Evolutionary conservation across 2,888 invertebrate genomes (phyloP).

Genomic region (Nineta flava): DNA sequence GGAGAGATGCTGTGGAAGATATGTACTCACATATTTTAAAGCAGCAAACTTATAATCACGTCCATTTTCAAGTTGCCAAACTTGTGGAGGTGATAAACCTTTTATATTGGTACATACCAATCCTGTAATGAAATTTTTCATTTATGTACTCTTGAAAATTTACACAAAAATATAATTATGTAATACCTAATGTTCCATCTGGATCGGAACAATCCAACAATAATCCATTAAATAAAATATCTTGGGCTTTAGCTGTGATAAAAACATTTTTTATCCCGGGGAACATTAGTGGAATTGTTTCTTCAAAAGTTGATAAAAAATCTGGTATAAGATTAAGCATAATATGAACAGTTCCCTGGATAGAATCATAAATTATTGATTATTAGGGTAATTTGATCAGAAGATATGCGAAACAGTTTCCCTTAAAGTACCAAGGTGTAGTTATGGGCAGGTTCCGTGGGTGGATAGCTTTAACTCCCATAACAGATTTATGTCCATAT

Average conservation of each 20-base stretch:
- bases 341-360: slow-evolving; percentile 30
- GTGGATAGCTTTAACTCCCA: too few species aligned
- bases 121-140: slow-evolving; percentile 12
- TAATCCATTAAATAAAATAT: slow-evolving; percentile 40
- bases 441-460: too few species aligned
- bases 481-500: too few species aligned
- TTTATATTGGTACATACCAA: slow-evolving; percentile 21
- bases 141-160: too few species aligned
- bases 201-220: slow-evolving; percentile 32
- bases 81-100: slow-evolving; percentile 24
- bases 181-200: neutral
- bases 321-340: slow-evolving; percentile 30
- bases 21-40: slow-evolving; percentile 38
- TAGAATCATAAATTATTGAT: neutral
- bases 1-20: too few species aligned
- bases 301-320: slow-evolving; percentile 30
- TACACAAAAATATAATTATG: neutral
- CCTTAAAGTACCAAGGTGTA: too few species aligned
- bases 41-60: slow-evolving; percentile 38
- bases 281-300: slow-evolving; percentile 36
- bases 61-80: slow-evolving; percentile 29
- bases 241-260: slow-evolving; percentile 30
- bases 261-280: slow-evolving; percentile 33
- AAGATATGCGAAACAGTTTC: too few species aligned
- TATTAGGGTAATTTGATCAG: too few species aligned